Conservation (phyloP, 2,797 vertebrate genomes). For the Serranus cabrilla region DNA sequence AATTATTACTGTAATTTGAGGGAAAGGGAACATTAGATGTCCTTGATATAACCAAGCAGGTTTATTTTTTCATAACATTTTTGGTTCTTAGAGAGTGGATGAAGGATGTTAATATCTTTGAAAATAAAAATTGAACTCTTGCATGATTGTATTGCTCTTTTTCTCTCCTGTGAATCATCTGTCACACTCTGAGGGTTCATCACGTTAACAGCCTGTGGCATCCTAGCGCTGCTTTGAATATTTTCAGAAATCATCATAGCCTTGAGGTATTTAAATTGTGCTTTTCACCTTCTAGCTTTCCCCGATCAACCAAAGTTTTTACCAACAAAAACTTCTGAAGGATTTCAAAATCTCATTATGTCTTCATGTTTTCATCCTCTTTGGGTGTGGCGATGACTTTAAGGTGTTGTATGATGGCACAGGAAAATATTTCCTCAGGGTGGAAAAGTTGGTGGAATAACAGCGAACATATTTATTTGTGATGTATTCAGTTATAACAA, state of each 20-base stretch:
- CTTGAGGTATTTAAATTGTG: not conserved
- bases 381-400: conserved; percentile 91
- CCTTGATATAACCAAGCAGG: not conserved
- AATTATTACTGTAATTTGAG: not conserved
- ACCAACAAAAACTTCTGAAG: not conserved
- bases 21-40: not conserved
- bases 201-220: not conserved
- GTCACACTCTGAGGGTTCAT: not conserved
- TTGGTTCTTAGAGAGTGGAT: not conserved
- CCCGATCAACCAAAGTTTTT: not conserved
- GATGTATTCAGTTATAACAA: conserved; percentile 74
- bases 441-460: conserved; percentile 94
- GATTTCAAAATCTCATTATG: not conserved
- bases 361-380: not conserved
- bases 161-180: not conserved
- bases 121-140: not conserved
- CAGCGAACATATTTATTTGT: conserved; percentile 79
- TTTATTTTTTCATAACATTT: not conserved
- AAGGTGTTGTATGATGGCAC: conserved; percentile 91
- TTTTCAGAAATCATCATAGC: not conserved
- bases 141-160: not conserved
- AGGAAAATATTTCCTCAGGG: conserved; percentile 93
- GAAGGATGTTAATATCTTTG: not conserved
- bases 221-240: not conserved
- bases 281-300: not conserved